A percentile compares a stretch with the other conserved stretches of the same genome.
Conservation (phyloP, 2,888 invertebrate genomes). For the Chloroclystis v-ata region DNA sequence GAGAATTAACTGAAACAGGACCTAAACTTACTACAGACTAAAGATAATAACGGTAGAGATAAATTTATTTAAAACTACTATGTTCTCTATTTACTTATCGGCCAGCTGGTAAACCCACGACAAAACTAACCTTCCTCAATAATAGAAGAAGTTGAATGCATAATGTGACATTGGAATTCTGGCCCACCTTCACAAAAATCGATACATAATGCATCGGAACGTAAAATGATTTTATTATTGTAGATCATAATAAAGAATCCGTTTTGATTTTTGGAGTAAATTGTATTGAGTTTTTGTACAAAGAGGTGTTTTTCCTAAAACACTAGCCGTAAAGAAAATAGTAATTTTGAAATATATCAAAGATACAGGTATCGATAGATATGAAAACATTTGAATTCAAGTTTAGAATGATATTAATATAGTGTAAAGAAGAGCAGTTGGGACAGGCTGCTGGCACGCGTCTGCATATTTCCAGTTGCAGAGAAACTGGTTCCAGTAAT, state of each 20-base stretch:
- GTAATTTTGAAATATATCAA: no score
- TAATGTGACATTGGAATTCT: slow-evolving; percentile 15
- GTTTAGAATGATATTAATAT: slow-evolving; percentile 47
- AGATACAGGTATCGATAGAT: no score
- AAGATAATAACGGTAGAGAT: no score
- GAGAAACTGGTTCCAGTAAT: slow-evolving; percentile 64
- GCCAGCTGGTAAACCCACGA: neutral
- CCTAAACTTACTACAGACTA: no score
- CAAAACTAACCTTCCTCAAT: slow-evolving; percentile 18
- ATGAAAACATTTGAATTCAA: slow-evolving; percentile 10
- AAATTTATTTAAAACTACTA: no score
- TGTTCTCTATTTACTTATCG: no score
- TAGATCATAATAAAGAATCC: no score
- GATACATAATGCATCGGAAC: slow-evolving; percentile 21
- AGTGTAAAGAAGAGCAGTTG: slow-evolving; percentile 54
- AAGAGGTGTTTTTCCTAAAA: no score
- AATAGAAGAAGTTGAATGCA: slow-evolving; percentile 12
- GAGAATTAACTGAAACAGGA: no score
- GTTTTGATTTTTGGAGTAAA: no score
- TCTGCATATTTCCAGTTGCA: slow-evolving; percentile 65
- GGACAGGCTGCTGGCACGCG: slow-evolving; percentile 59
- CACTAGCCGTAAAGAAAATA: no score
- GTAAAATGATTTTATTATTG: neutral
- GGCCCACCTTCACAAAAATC: slow-evolving; percentile 9
- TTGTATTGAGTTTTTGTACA: no score